Conservation (phyloP, 1,140 invertebrate genomes). For the Drosophila melanica region DNA sequence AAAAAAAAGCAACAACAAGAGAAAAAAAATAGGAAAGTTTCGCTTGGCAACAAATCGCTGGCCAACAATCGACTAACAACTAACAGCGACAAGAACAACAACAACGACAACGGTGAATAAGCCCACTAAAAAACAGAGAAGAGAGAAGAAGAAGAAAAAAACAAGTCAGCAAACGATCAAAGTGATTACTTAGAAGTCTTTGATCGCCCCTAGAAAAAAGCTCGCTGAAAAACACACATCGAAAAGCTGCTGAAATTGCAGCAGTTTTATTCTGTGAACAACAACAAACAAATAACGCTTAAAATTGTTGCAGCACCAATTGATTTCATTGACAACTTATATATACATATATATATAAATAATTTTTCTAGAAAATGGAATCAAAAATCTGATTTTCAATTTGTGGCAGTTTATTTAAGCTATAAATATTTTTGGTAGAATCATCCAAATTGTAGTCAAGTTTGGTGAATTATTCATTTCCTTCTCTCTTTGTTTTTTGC, state of each 20-base stretch:
- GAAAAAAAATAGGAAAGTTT: conserved; percentile 46
- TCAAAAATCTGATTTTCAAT: no score
- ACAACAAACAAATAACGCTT: neutral
- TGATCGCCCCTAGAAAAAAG: neutral
- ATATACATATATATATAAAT: no score
- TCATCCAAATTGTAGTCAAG: no score
- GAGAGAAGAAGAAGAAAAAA: conserved; percentile 13
- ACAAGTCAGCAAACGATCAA: conserved; percentile 51
- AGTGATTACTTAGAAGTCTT: conserved; percentile 43
- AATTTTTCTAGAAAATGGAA: no score
- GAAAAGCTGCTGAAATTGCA: conserved; percentile 3
- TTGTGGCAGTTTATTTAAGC: no score
- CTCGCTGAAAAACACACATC: neutral
- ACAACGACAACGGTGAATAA: conserved; percentile 42
- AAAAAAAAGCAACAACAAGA: conserved; percentile 17
- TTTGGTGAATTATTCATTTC: no score
- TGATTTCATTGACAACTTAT: no score
- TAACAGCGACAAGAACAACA: conserved; percentile 12
- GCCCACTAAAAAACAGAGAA: conserved; percentile 34
- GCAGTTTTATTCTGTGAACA: neutral
- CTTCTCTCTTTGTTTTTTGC: no score
- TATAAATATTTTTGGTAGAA: no score
- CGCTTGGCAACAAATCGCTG: conserved; percentile 54
- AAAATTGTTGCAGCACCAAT: neutral
- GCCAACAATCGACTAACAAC: conserved; percentile 38